Evolutionary conservation across 2,888 invertebrate genomes (phyloP).

Genomic region (Caenorhabditis sinica): DNA sequence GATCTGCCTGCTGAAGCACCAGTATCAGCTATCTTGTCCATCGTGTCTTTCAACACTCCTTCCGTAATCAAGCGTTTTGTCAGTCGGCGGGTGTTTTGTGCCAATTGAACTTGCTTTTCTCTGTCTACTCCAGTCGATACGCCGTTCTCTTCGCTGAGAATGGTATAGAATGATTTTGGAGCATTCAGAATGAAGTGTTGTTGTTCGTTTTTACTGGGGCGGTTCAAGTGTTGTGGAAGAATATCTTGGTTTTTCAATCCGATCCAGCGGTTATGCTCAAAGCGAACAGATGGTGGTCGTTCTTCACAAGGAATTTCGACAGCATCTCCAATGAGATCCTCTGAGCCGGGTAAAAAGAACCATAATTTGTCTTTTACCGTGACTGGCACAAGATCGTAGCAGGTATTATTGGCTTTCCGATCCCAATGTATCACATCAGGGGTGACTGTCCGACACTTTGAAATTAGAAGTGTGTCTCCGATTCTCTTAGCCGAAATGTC

Average conservation of each 20-base stretch:
- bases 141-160: background rate
- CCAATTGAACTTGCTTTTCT: background rate
- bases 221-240: background rate
- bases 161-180: background rate
- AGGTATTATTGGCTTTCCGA: background rate
- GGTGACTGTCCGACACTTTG: background rate
- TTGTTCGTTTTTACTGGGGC: background rate
- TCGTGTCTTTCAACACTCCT: background rate
- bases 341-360: background rate
- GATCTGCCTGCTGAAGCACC: background rate
- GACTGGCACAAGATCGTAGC: background rate
- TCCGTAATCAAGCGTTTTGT: background rate
- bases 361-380: background rate
- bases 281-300: background rate
- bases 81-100: background rate
- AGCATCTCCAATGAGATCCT: background rate
- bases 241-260: background rate
- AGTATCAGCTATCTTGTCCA: background rate
- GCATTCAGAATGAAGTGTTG: background rate
- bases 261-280: background rate
- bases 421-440: background rate
- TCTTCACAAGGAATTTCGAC: background rate
- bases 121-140: background rate
- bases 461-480: background rate
- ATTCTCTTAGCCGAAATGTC: background rate